A percentile compares a stretch with the other conserved stretches of the same genome.
phyloP scores from a whole-genome alignment of 2,797 vertebrate genomes.

The Phalanger gymnotis region DNA sequence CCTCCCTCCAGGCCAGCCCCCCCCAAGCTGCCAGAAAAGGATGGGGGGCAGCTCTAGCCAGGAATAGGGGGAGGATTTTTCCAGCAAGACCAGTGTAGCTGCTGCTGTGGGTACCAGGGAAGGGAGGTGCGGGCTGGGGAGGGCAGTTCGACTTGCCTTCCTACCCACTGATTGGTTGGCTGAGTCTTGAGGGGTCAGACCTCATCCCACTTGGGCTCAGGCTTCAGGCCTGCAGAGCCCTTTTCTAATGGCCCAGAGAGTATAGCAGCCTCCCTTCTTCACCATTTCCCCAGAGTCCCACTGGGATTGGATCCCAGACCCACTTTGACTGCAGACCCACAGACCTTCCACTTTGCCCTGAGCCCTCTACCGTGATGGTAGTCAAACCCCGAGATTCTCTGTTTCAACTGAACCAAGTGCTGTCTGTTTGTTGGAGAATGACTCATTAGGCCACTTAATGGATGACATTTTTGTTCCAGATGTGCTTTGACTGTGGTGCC shows the following conservation, averaged over 20 bases:
- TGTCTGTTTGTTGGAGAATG: rapidly evolving
- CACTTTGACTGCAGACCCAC: no score
- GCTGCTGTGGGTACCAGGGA: neutral
- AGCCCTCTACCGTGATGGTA: neutral
- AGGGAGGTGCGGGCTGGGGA: neutral
- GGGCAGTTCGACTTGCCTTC: no score
- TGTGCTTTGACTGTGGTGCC: constrained; percentile 94
- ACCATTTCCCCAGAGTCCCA: neutral
- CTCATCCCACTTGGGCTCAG: no score
- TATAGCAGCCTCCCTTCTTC: neutral
- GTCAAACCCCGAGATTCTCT: neutral
- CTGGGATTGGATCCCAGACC: no score
- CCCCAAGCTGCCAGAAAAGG: neutral
- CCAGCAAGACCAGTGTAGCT: neutral
- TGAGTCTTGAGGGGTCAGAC: neutral
- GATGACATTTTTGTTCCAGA: constrained; percentile 80
- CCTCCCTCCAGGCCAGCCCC: neutral
- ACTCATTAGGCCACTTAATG: neutral
- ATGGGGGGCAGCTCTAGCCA: neutral
- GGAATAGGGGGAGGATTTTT: neutral
- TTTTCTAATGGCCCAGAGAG: neutral
- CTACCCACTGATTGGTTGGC: neutral
- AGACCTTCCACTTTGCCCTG: neutral
- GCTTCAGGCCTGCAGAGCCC: no score
- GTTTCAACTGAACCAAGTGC: no score